Percentiles rank a stretch among this genome's conserved stretches.
Evolutionary conservation across 2,797 vertebrate genomes (phyloP).

Genomic region (Schizopygopsis pylzovi): DNA sequence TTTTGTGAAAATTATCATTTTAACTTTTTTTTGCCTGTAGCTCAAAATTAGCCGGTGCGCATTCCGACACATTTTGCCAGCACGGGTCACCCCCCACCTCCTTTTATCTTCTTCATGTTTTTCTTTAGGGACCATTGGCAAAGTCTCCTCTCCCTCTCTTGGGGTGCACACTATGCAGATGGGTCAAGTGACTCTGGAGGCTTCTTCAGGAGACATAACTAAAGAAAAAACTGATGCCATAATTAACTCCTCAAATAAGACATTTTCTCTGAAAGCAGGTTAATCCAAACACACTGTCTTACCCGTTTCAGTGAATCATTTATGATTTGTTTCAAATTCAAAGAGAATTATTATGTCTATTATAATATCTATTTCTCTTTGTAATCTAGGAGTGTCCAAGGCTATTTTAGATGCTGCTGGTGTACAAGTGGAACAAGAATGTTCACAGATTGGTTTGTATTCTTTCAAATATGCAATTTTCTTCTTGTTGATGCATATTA

Average conservation of each 20-base stretch:
- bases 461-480: not conserved
- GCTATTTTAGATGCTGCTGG: constrained; percentile 87
- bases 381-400: constrained; percentile 84
- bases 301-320: not conserved
- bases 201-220: constrained; percentile 86
- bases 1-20: no score
- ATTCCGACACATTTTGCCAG: no score
- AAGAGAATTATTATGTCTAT: not conserved
- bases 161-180: constrained; percentile 79
- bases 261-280: constrained; percentile 83
- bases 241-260: constrained; percentile 82
- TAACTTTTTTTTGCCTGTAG: no score
- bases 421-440: constrained; percentile 75
- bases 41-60: no score
- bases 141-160: constrained; percentile 65
- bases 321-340: not conserved
- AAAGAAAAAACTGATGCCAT: constrained; percentile 86
- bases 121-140: constrained; percentile 61
- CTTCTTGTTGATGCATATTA: not conserved
- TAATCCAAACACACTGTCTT: not conserved
- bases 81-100: no score
- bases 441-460: constrained; percentile 75
- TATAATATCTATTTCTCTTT: not conserved
- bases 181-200: constrained; percentile 78
- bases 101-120: not conserved